Conservation (phyloP, 2,797 vertebrate species). For the Oreochromis grahami region DNA sequence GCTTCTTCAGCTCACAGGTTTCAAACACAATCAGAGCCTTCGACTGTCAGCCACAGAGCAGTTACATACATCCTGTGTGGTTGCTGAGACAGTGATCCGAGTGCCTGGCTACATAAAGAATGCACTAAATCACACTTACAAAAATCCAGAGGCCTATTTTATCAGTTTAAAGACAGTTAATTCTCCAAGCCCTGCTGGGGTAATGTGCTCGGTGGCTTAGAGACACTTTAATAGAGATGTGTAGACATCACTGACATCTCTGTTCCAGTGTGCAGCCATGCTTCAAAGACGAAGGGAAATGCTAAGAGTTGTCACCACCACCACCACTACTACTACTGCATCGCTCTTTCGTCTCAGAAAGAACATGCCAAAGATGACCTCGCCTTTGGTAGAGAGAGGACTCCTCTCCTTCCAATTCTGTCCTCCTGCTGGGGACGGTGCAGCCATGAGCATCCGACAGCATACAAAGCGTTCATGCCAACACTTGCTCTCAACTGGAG, state of each 20-base stretch:
- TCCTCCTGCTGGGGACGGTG: slow-evolving; percentile 3
- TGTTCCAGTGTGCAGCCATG: neutral
- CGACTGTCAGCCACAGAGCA: neutral
- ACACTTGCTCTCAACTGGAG: slow-evolving; percentile 5
- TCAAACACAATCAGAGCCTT: neutral
- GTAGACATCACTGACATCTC: neutral
- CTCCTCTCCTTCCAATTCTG: neutral
- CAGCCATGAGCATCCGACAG: slow-evolving; percentile 23
- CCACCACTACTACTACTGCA: neutral
- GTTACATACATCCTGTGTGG: neutral
- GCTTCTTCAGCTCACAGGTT: neutral
- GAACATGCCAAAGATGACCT: neutral
- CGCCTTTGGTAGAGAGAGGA: neutral
- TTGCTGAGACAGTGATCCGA: neutral
- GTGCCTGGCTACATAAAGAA: neutral
- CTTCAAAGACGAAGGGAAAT: neutral
- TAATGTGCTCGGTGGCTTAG: neutral
- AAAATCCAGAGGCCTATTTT: neutral
- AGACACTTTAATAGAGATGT: neutral
- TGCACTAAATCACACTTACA: neutral
- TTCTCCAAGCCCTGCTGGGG: neutral
- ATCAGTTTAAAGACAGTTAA: neutral
- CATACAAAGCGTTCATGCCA: slow-evolving; percentile 21
- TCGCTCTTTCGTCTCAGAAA: slow-evolving; percentile 3
- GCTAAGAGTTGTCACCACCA: neutral